Evolutionary conservation across 2,888 invertebrate genomes (phyloP).

Genomic region (Tetheella fluctuosa): DNA sequence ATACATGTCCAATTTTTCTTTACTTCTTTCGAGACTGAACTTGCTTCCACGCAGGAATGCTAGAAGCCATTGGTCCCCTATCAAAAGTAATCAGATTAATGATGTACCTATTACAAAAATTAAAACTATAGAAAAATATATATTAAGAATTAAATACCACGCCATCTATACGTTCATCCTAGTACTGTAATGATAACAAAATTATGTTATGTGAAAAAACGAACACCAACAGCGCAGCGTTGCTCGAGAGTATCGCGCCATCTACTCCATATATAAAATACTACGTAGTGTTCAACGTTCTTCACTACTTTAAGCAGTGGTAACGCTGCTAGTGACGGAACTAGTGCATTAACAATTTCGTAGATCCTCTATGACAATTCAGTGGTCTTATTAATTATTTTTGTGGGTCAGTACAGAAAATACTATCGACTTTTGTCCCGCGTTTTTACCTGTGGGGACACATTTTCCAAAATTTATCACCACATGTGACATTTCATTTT

Average conservation of each 20-base stretch:
- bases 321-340: too few species aligned
- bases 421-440: too few species aligned
- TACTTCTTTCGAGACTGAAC: constrained; percentile 80
- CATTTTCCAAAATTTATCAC: too few species aligned
- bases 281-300: neutral
- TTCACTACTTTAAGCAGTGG: neutral
- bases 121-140: constrained; percentile 7
- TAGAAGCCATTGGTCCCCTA: constrained; percentile 81
- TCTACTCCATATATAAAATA: neutral
- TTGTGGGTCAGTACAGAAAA: too few species aligned
- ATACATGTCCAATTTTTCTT: constrained; percentile 83
- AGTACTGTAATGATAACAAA: neutral
- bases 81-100: constrained; percentile 30
- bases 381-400: too few species aligned
- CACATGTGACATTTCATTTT: too few species aligned
- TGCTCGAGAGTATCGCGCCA: neutral
- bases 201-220: neutral
- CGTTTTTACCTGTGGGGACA: too few species aligned
- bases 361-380: too few species aligned
- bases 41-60: constrained; percentile 82
- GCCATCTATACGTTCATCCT: neutral
- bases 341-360: too few species aligned
- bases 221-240: neutral
- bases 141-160: constrained; percentile 3
- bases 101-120: neutral